Percentiles rank a stretch among this genome's conserved stretches.
Conservation (phyloP, 2,113 vertebrate genomes). For the Phaetusa simplex region DNA sequence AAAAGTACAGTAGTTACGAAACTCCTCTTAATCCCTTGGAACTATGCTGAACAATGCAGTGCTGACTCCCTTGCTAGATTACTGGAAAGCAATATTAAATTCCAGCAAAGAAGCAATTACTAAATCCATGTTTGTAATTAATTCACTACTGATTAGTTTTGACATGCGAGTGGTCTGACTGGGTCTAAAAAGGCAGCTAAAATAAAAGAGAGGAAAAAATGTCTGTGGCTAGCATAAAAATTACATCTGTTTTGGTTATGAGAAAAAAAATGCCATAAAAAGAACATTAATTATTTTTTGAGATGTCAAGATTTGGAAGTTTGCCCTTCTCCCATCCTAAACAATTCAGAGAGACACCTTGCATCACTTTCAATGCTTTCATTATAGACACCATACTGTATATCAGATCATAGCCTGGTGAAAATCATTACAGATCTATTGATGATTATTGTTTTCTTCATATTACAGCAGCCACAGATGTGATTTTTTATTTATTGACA, state of each 20-base stretch:
- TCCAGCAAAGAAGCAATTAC: constrained; percentile 35
- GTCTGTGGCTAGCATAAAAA: not conserved
- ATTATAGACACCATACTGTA: not conserved
- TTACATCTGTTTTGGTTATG: not conserved
- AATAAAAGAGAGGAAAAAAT: not conserved
- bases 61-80: not conserved
- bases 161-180: accelerated
- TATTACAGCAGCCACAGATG: not conserved
- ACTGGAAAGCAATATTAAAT: constrained; percentile 37
- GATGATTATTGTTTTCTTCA: not conserved
- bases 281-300: not conserved
- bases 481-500: not conserved
- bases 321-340: not conserved
- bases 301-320: not conserved
- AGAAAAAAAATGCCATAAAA: not conserved
- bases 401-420: not conserved
- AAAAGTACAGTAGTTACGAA: constrained; percentile 18
- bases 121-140: constrained; percentile 34
- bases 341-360: not conserved
- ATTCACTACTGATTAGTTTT: constrained; percentile 2
- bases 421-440: not conserved
- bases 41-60: not conserved
- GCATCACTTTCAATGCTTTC: not conserved
- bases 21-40: not conserved
- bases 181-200: not conserved